These are phyloP conservation scores for Netelia virgata DNA, from an alignment of 2,888 invertebrate species.

Conservation along the genomic window DNA sequence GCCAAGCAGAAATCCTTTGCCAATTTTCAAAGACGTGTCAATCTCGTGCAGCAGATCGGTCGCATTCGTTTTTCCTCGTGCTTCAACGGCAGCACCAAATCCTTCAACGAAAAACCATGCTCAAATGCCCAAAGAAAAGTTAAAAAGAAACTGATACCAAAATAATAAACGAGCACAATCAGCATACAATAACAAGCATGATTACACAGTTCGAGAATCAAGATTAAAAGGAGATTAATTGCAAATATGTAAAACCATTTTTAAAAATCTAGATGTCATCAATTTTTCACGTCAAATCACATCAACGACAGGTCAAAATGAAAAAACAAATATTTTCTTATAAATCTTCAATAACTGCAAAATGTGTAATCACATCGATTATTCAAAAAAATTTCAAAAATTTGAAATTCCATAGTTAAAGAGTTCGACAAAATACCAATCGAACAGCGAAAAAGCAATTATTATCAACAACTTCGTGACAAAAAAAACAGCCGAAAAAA, in stretches of 20 bases:
- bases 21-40: constrained; percentile 87
- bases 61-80: constrained; percentile 75
- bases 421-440: background rate
- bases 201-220: background rate
- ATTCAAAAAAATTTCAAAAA: too few species aligned
- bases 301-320: too few species aligned
- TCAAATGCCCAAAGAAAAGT: constrained; percentile 68
- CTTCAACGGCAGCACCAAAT: constrained; percentile 74
- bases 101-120: constrained; percentile 79
- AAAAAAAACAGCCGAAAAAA: background rate
- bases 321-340: too few species aligned
- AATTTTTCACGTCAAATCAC: background rate
- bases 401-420: background rate
- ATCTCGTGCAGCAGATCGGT: constrained; percentile 88
- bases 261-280: background rate
- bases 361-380: too few species aligned
- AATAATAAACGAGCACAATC: constrained; percentile 30
- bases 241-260: background rate
- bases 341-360: too few species aligned
- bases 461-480: background rate
- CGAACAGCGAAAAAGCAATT: background rate
- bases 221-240: background rate
- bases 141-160: constrained; percentile 47
- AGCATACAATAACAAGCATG: background rate
- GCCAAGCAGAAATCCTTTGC: constrained; percentile 88